A percentile compares a stretch with the other conserved stretches of the same genome.
Conservation (phyloP, 2,888 invertebrate genomes). For the Bibio marci region DNA sequence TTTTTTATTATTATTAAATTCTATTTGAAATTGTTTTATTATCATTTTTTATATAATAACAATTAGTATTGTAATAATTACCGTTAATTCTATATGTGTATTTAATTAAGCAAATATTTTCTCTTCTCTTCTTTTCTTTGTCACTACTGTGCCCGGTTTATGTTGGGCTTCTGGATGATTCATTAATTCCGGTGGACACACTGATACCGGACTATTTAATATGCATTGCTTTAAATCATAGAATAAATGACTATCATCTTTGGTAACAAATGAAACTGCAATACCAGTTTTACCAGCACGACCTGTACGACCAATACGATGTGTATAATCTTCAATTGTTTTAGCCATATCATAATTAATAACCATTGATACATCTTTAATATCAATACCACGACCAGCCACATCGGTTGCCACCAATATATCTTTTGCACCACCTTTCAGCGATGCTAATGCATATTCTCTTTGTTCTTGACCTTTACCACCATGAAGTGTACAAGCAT, state of each 20-base stretch:
- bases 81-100: no score
- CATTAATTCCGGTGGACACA: conserved; percentile 88
- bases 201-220: conserved; percentile 76
- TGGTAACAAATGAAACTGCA: conserved; percentile 92
- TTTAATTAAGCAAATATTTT: conserved; percentile 82
- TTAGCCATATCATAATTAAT: conserved; percentile 99
- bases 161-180: conserved; percentile 98
- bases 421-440: conserved; percentile 92
- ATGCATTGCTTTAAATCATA: conserved; percentile 93
- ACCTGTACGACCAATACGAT: conserved; percentile 97
- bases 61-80: no score
- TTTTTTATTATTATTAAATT: no score
- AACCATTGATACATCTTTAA: conserved; percentile 97
- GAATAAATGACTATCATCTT: conserved; percentile 87
- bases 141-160: conserved; percentile 88
- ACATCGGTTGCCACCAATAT: conserved; percentile 99
- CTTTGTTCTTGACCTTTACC: conserved; percentile 99
- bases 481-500: conserved; percentile 94
- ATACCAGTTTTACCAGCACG: conserved; percentile 96
- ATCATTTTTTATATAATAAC: no score
- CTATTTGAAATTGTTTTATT: no score
- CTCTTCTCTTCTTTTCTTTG: conserved; percentile 84
- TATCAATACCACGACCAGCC: conserved; percentile 99
- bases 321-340: conserved; percentile 92
- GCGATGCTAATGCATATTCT: conserved; percentile 91